Evolutionary conservation across 30 jellyfish, hydroid and myxozoan genomes (phyloP), one percentile per base, ranked within the genome.

Genomic region (Turritopsis rubra): DNA sequence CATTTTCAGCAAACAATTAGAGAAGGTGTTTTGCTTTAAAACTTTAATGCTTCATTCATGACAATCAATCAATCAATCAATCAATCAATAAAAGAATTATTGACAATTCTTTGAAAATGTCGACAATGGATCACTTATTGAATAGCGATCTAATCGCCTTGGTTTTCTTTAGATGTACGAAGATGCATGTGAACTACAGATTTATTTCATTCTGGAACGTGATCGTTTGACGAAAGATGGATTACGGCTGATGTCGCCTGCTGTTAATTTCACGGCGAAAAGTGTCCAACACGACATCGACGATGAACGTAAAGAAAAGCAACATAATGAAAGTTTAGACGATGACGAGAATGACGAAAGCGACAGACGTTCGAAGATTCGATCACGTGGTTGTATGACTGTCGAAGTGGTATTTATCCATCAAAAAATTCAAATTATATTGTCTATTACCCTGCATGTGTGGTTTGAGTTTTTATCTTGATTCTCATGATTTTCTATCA

Each of bases 91-190:
- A n/a, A n/a, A n/a, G n/a, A n/a, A n/a, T n/a, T n/a, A n/a, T n/a
- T n/a, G n/a, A n/a, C n/a, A n/a, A n/a, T n/a, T n/a, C n/a, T n/a
- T n/a, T n/a, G n/a, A n/a, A n/a, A n/a, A n/a, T n/a, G n/a, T n/a
- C n/a, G n/a, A n/a, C n/a, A n/a, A n/a, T n/a, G n/a, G n/a, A n/a
- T n/a, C n/a, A n/a, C n/a, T n/a, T n/a, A n/a, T n/a, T n/a, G n/a
- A n/a, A n/a, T n/a, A n/a, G n/a, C n/a, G n/a, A n/a, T n/a, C n/a
- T n/a, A n/a, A n/a, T n/a, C n/a, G n/a, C n/a, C n/a, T n/a, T n/a
- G n/a, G n/a, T n/a, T n/a, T n/a, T n/a, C 65, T 74, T 41, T 71
- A 92, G 98, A 92, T 92, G 96, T 92, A 88, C 77, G 98, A 92
- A 85, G 96, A 88, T 71, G 95, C 98, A 8, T 80, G 87, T 75